Base-by-base conservation (phyloP, 2,113 vertebrate species). In the Larimichthys polyactis region DNA sequence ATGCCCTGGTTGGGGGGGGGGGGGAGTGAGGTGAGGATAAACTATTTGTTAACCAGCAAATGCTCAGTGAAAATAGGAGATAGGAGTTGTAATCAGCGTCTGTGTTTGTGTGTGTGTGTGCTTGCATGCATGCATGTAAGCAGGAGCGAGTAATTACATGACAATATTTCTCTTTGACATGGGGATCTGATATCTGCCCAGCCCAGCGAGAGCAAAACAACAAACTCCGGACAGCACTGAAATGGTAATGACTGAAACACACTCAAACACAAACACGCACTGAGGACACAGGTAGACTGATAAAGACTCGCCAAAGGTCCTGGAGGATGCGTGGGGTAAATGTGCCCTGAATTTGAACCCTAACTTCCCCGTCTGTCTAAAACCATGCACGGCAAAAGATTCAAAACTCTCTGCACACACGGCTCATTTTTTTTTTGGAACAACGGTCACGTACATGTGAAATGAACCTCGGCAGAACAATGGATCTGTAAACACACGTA, bases 131-230 rank as follows among this genome's bases (percentile, higher is more conserved):
- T 66, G 36, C 24, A 2, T 55, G 32, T 74, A 65, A 73, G 51
- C 54, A 71, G 69, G 29, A 65, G 29, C 7, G 0, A 65, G 57
- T 85, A 73, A 86, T 85, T 83, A 74, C 74, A 67, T 77, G 49
- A 81, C 69, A 58, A 16, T 78, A 67, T 74, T 87, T 76, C 49
- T 44, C 59, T 88, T 81, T 83, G 67, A 81, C 82, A 65, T 48
- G 51, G 27, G 79, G 64, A 81, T 67, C 60, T 79, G 27, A 75
- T 70, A 46, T 40, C 51, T 19, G 55, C 59, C 32, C 40, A 49
- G 49, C 17, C 32, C 40, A 49, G 49, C 17, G 70, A 75, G 70
- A 82, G 69, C 4, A 32, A 67, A 77, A 82, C 52, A 72, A 84
- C 52, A 59, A 85, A 70, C 24, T 0, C 20, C 0, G 15, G 63